Base-by-base conservation (phyloP, 2,797 vertebrate species). In the Platyrinchus mystaceus region DNA sequence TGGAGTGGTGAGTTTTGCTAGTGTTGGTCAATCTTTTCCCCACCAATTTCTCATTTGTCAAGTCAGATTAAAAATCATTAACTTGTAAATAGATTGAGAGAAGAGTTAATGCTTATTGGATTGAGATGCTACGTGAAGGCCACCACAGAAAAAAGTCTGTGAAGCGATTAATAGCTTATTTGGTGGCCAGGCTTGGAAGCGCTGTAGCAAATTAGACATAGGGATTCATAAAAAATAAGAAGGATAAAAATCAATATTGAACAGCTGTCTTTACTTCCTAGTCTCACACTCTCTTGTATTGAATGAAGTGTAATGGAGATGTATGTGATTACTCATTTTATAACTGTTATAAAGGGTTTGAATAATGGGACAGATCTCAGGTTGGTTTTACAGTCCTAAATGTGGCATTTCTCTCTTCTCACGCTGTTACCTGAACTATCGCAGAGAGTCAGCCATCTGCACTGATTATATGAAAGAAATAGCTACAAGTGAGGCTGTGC, bases 211-310 rank as follows among this genome's bases (percentile, higher is more conserved):
- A 94, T 95, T 91, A 84, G 69, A 58, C 91, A 80, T 62, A 93
- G 83, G 52, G 77, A 55, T 90, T 74, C 74, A 77, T 86, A 82
- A 95, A 94, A 83, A 94, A 84, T 70, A 93, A 91, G 84, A 44
- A 67, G 67, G 89, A 74, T 91, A 94, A 95, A 97, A 95, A 95
- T 97, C 95, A 96, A 96, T 95, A 96, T 84, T 53, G 89, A 96
- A 84, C 96, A 96, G 88, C 95, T 96, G 95, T 95, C 85, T 95
- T 92, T 60, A 82, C 77, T 95, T 95, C 85, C 85, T 74, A 50
- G 60, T 87, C 80, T 89, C 85, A 39, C 79, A 60, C 73, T 94
- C 80, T 43, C 9, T 2, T 64, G 59, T 70, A 62, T 59, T 87
- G 94, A 94, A 87, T 74, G 89, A 94, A 79, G 74, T 15, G 17